Evolutionary conservation across 2,113 vertebrate genomes (phyloP).

Genomic region (Anolis sagrei): DNA sequence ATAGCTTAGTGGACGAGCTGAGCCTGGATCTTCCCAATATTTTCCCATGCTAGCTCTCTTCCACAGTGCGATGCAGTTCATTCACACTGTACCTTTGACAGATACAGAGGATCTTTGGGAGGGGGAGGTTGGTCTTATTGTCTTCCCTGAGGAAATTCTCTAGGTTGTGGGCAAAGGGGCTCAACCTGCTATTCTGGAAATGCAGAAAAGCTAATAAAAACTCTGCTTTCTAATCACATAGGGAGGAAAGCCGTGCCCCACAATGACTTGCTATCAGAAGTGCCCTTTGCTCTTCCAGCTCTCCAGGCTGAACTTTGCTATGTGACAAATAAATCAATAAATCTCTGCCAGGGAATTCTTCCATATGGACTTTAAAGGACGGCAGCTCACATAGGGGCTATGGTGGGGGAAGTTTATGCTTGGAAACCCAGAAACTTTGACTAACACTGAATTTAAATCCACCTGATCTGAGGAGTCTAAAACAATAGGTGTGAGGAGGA

Average conservation of each 20-base stretch:
- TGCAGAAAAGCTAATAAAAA: too few relatives aligned
- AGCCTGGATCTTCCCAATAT: too few relatives aligned
- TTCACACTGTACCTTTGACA: not conserved
- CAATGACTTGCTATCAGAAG: not conserved
- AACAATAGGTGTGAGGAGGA: not conserved
- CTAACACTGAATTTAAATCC: not conserved
- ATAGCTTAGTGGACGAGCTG: too few relatives aligned
- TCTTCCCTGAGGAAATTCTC: not conserved
- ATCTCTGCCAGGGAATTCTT: too few relatives aligned
- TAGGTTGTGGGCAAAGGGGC: too few relatives aligned
- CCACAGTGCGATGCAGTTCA: too few relatives aligned
- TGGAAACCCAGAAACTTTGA: not conserved
- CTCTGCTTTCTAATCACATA: not conserved
- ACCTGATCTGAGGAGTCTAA: not conserved
- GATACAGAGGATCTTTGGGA: not conserved
- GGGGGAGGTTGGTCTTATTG: too few relatives aligned
- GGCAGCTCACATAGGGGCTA: not conserved
- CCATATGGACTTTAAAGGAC: not conserved
- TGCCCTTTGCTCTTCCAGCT: constrained; percentile 2
- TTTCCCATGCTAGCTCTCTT: too few relatives aligned
- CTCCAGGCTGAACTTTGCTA: not conserved
- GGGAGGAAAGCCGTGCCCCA: not conserved
- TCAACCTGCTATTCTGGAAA: not conserved
- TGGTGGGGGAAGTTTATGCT: not conserved
- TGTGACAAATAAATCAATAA: not conserved